Evolutionary conservation across 53 echinoderm and acorn worm species (phyloP), one percentile per base, ranked within the genome.

Genomic region (Antedon mediterranea): DNA sequence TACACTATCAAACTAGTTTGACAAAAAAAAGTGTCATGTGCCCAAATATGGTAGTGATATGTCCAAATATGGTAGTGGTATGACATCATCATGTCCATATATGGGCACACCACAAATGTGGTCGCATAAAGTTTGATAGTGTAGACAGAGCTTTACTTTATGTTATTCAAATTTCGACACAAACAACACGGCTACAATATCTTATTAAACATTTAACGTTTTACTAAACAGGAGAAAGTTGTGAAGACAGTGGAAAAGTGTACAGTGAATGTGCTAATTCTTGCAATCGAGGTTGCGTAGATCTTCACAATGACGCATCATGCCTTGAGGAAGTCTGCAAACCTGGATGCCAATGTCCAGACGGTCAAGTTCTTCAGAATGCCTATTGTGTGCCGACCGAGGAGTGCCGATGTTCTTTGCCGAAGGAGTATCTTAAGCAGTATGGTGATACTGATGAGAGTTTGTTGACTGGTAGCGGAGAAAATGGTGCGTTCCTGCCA

Each of bases 271-370:
- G 83, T 34, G 30, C 76, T n/a, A 71, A 71, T 71, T 77, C 77
- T 31, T 83, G 83, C 73, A 71, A 72, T 71, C 71, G 77, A 30
- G 26, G 70, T 11, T 83, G 83, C 31, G 4, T 29, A 14, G 77
- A 83, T 41, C 30, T 20, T 18, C 57, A 57, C 23, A 57, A 57
- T 26, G 11, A 15, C 23, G 57, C 23, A 15, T 15, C 57, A 15
- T 57, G 57, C 57, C 9, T 57, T 23, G 57, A 57, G 23, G 57
- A 57, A 18, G 70, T 75, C 30, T 83, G 83, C 43, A 34, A 71
- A 71, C 77, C 83, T 5, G 83, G 83, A 20, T 83, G 83, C 78
- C 33, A 26, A 71, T 83, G 83, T 31, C 83, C 83, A n/a, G 78
- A 26, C 23, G 77, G 77, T 77, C 71, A 76, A 30, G 71, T 83